These are phyloP conservation scores for Crocallis elinguaria DNA, from an alignment of 2,888 invertebrate species.

Conservation along the genomic window DNA sequence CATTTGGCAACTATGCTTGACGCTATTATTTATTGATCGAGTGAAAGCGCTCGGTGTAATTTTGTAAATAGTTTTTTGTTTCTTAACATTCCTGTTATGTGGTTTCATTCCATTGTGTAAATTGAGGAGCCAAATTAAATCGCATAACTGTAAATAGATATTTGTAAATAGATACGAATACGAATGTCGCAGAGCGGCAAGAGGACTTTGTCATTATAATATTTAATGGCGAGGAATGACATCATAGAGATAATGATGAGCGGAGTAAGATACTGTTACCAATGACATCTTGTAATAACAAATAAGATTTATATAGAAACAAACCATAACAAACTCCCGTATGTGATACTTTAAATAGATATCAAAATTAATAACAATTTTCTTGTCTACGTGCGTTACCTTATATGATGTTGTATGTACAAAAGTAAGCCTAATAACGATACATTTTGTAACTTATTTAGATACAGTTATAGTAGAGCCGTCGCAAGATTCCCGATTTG, in stretches of 20 bases:
- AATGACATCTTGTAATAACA: slow-evolving; percentile 55
- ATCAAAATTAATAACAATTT: slow-evolving; percentile 39
- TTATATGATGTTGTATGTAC: slow-evolving; percentile 46
- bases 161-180: slow-evolving; percentile 78
- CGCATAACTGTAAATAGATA: slow-evolving; percentile 77
- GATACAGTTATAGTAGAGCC: background rate
- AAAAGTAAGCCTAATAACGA: slow-evolving; percentile 38
- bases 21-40: slow-evolving; percentile 63
- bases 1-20: slow-evolving; percentile 70
- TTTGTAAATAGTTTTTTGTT: slow-evolving; percentile 71
- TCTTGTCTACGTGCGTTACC: slow-evolving; percentile 41
- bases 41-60: slow-evolving; percentile 44
- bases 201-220: slow-evolving; percentile 51
- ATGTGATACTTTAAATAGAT: slow-evolving; percentile 50
- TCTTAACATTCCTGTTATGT: slow-evolving; percentile 80
- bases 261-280: slow-evolving; percentile 68
- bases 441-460: slow-evolving; percentile 14
- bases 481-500: too few relatives aligned
- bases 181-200: slow-evolving; percentile 76
- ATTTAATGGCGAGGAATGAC: slow-evolving; percentile 53
- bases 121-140: slow-evolving; percentile 70
- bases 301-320: slow-evolving; percentile 41
- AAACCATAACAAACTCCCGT: slow-evolving; percentile 45
- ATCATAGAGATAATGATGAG: slow-evolving; percentile 59
- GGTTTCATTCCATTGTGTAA: slow-evolving; percentile 76